A percentile compares a stretch with the other conserved stretches of the same genome.
phyloP scores from a whole-genome alignment of 2,113 vertebrate species.

The Aspiorhynchus laticeps region DNA sequence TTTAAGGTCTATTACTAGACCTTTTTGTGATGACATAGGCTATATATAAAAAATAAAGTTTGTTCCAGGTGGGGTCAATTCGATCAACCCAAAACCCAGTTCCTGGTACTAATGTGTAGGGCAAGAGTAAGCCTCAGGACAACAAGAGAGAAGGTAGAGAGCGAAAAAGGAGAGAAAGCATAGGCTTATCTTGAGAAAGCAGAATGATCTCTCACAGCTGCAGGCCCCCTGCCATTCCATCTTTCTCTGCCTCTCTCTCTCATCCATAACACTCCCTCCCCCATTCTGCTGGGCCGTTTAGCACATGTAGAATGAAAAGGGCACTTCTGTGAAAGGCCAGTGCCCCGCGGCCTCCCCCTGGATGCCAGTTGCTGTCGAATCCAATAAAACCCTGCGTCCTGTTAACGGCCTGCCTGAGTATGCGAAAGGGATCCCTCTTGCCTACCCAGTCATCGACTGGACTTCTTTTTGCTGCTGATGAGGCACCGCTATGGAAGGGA shows the following conservation, averaged over 20 bases:
- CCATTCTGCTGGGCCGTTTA: constrained; percentile 70
- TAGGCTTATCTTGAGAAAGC: constrained; percentile 77
- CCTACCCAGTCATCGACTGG: constrained; percentile 51
- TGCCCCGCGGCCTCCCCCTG: constrained; percentile 68
- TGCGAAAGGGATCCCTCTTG: constrained; percentile 52
- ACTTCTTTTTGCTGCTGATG: constrained; percentile 48
- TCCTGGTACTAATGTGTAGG: constrained; percentile 59
- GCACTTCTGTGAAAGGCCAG: constrained; percentile 76
- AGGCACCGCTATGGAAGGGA: constrained; percentile 17
- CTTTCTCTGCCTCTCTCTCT: constrained; percentile 44
- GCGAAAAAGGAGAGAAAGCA: constrained; percentile 61
- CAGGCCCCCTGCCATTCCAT: constrained; percentile 61
- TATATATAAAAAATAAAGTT: constrained; percentile 64
- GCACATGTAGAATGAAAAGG: constrained; percentile 77
- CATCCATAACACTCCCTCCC: constrained; percentile 32
- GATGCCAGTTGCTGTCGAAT: constrained; percentile 81
- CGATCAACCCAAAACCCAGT: constrained; percentile 63
- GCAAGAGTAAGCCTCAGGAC: constrained; percentile 66
- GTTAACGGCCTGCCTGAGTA: constrained; percentile 51
- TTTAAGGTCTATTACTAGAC: background rate
- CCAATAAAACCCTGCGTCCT: constrained; percentile 81
- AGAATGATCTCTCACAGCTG: constrained; percentile 77
- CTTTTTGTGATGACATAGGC: constrained; percentile 43
- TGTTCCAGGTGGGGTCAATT: constrained; percentile 63
- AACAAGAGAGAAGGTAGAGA: constrained; percentile 48